phyloP scores from a whole-genome alignment of 2,113 vertebrate species.

The Daboia siamensis region DNA sequence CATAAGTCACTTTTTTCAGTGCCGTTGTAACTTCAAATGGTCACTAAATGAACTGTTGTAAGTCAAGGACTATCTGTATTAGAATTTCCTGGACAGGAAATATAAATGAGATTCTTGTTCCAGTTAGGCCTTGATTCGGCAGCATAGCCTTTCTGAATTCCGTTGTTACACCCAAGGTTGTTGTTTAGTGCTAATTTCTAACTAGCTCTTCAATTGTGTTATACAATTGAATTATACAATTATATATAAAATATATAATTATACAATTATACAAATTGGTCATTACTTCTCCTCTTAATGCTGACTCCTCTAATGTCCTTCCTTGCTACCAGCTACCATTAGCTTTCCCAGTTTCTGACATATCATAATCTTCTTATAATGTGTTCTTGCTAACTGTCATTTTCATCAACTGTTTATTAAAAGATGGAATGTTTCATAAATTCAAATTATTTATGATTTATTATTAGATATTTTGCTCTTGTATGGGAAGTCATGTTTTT shows the following conservation, averaged over 20 bases:
- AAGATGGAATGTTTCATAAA: neutral
- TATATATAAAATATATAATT: too few relatives aligned
- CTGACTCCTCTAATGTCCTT: neutral
- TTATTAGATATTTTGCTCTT: conserved; percentile 1
- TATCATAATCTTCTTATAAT: neutral
- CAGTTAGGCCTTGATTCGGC: neutral
- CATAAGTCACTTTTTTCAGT: neutral
- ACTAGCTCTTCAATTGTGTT: neutral
- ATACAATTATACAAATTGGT: too few relatives aligned
- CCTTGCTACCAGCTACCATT: neutral
- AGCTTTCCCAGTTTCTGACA: neutral
- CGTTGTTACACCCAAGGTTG: neutral
- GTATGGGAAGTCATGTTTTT: conserved; percentile 52
- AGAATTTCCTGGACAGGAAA: neutral
- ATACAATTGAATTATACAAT: too few relatives aligned
- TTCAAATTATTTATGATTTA: neutral
- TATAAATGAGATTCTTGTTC: neutral
- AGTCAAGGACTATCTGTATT: neutral
- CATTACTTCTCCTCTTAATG: neutral
- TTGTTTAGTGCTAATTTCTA: neutral
- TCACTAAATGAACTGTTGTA: neutral
- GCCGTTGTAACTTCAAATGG: neutral
- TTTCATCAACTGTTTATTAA: neutral
- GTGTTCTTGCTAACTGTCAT: neutral
- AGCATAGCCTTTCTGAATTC: neutral